Conservation (phyloP, 1,140 invertebrate species). For the Melipona quadrifasciata region DNA sequence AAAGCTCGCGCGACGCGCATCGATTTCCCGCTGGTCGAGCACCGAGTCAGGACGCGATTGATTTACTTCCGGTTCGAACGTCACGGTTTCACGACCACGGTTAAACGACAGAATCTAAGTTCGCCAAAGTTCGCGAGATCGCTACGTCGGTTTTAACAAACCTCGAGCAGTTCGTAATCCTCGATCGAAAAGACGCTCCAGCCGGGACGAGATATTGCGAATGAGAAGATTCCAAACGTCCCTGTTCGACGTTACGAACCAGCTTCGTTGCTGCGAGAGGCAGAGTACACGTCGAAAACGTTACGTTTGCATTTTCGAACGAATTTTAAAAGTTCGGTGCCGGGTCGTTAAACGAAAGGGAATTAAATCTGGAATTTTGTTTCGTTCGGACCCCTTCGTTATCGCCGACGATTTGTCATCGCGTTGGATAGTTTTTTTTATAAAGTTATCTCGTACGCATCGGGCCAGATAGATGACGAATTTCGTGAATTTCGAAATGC, state of each 20-base stretch:
- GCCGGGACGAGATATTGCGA: background rate
- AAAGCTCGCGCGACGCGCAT: conserved; percentile 44
- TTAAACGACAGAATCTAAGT: conserved; percentile 32
- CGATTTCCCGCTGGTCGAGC: conserved; percentile 53
- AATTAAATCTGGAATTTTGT: background rate
- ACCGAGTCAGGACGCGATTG: conserved; percentile 30
- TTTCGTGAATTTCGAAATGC: background rate
- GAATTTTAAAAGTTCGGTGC: too few species aligned
- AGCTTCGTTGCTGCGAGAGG: too few species aligned
- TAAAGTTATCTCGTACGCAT: background rate
- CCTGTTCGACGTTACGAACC: too few species aligned
- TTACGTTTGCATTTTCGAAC: too few species aligned
- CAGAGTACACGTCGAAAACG: too few species aligned
- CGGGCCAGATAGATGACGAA: background rate
- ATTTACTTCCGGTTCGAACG: conserved; percentile 55
- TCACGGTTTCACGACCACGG: conserved; percentile 43
- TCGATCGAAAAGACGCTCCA: conserved; percentile 12
- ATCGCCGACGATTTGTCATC: background rate
- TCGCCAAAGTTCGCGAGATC: conserved; percentile 53
- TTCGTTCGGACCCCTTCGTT: background rate
- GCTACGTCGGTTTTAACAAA: conserved; percentile 50
- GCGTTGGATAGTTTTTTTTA: background rate
- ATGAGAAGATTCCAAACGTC: too few species aligned
- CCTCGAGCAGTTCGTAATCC: background rate
- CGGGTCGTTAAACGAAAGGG: background rate